Evolutionary conservation across 2,113 vertebrate species (phyloP), one percentile per base, ranked within the genome.

Genomic region (Catharus minimus): DNA sequence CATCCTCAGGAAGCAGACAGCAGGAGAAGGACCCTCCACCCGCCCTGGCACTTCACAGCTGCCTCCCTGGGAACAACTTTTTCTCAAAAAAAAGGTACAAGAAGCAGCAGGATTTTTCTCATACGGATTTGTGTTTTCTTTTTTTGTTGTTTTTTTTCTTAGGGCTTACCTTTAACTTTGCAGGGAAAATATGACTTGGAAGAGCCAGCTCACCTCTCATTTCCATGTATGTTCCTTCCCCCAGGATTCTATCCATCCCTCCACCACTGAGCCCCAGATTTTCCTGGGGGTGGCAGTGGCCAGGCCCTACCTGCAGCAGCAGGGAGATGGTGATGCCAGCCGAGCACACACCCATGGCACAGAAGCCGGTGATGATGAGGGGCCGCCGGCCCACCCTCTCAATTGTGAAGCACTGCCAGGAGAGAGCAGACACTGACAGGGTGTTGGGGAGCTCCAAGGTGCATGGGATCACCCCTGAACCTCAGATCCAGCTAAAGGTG

Each of bases 291-390:
- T 10, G 36, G 62, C 55, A 1, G 67, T 36, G 58, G 38, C 39
- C 16, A 39, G 76, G 67, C 88, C 64, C 95, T 92, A 99, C 98
- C 98, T 99, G 98, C 61, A 98, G 95, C 79, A 98, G 86, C 86
- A 98, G 96, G 7, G 98, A 98, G 60, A 98, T 8, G 0, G 98
- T 99, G 95, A 99, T 98, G 77, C 98, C 98, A 15, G 97, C 97
- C 2, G 95, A 98, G 96, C 98, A 99, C 15, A 99, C 21, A 17
- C 98, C 98, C 98, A 99, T 99, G 94, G 98, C 97, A 44, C 97
- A 97, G 96, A 99, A 99, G 32, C 98, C 98, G 0, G 96, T 97
- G 85, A 99, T 98, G 90, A 99, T 94, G 89, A 99, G 98, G 22
- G 98, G 97, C 73, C 98, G 98, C 55, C 98, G 96, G 57, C 98